Evolutionary conservation across 2,797 vertebrate species (phyloP), one percentile per base, ranked within the genome.

Genomic region (Synaphobranchus kaupii): DNA sequence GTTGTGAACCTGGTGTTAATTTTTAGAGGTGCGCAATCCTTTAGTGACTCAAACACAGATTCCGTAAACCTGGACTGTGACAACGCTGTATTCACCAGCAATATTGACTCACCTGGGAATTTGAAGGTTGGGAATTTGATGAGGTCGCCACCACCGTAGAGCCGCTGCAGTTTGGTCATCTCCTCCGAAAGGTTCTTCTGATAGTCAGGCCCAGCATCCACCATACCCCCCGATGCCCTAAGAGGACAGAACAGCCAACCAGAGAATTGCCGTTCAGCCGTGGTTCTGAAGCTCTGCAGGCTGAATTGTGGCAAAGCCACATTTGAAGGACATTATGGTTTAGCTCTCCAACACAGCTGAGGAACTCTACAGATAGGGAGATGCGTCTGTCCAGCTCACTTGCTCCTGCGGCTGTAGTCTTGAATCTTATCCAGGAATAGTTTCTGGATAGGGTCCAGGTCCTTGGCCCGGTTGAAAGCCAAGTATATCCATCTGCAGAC

Each of bases 381-480:
- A 31, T 50, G 10, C 31, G 58, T n/a, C 12, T 44, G 60, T 66
- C 7, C 44, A 7, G 95, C 97, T 97, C 93, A 99, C 98, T 95
- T 94, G 96, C 97, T 97, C 90, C 96, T 96, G 0, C 95, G 88
- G 78, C 92, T 96, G 90, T 99, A 99, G 39, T 96, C 96, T 54
- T 95, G 96, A 87, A 99, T 97, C 90, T 98, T 97, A 91, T 99
- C 97, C 91, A 99, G 28, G 86, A 99, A 99, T 31, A 99, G 96
- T 91, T 98, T 98, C 95, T 81, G 78, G 9, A 81, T 20, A 6
- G 78, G 78, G 25, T 81, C 78, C 78, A 81, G 47, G 44, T 81
- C 97, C 85, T 95, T 97, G 0, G 95, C 44, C 91, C 94, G 95
- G 91, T 97, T 97, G 89, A 98, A 97, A 13, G 94, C 89, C 7